Evolutionary conservation across 2,797 vertebrate species (phyloP), one percentile per base, ranked within the genome.

Genomic region (Ptychobarbus kaznakovi): DNA sequence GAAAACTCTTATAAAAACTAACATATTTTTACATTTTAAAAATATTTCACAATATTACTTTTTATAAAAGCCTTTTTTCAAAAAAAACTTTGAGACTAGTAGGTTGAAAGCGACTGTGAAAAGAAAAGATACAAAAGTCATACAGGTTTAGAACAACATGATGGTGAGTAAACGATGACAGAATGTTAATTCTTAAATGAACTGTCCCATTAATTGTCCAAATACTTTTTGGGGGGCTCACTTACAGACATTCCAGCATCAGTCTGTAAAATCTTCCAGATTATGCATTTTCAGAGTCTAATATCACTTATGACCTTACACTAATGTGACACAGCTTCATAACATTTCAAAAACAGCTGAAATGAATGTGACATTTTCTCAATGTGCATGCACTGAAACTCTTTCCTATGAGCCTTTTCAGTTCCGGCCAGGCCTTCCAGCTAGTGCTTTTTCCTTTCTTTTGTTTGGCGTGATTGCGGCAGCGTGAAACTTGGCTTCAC

Each of bases 401-500:
- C 84, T 80, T 84, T 86, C 32, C 66, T 73, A 46, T 40, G 49
- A 81, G 66, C 5, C 42, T 61, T 69, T 77, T 73, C 16, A 65
- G 80, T 51, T 42, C 25, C 20, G 12, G 65, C 73, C 81, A 83
- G 69, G 4, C 83, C 65, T 86, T 87, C 80, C 22, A 53, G 75
- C 72, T 25, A 61, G 70, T 40, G 70, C 80, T 49, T 53, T 38
- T 85, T 80, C 40, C 38, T 10, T 16, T 20, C 20, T 75, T 82
- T 77, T n/a, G 13, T 56, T 20, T 73, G 46, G 18, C 28, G 53
- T 53, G 61, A 75, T 53, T 76, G 81, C 63, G 66, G 69, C 63
- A 68, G 28, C 25, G 32, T 83, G 75, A 85, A 87, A 82, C 74
- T 40, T 74, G 46, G 73, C 84, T 79, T 87, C 88, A 87, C 28